Base-by-base conservation (phyloP, 1,140 invertebrate species). In the Scaptomyza montana region DNA sequence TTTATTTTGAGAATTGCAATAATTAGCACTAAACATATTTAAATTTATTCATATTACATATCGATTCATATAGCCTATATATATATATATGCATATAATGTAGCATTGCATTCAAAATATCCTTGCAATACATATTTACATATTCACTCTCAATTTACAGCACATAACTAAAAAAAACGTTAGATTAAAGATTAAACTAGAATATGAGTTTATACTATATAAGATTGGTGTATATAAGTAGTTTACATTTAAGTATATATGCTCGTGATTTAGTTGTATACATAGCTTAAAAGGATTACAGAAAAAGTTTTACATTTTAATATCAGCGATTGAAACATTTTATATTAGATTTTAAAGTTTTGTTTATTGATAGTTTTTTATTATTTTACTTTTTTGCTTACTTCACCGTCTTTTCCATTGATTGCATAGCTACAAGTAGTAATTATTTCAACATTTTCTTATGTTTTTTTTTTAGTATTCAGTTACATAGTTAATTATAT, bases 331-430 rank as follows among this genome's bases (percentile, higher is more conserved):
- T 65, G 63, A 51, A 78, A 74, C 65, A 70, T 47, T 59, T 67
- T 61, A 39, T 77, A 51, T 25, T 25, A 67, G 45, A 50, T 51
- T 54, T 54, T 30, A 7, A 19, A n/a, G 33, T 75, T 46, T 64
- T 61, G 21, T 68, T 1, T 16, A 1, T 70, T 53, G 50, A 25
- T 60, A n/a, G 46, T 33, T 41, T 39, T 54, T 62, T 33, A 25
- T 45, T 4, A 21, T 41, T 21, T 36, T 33, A 45, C 51, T 56
- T 57, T 55, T 45, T 46, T 70, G 28, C 30, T 72, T 78, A 77
- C 82, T 87, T 87, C 82, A 87, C 82, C 82, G 84, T 87, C 82
- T 87, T 87, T 87, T 87, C 82, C 82, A 87, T 87, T 87, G 84
- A 84, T 87, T 87, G 84, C 84, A 87, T 87, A 87, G 66, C 82